Percentiles rank a stretch among this genome's conserved stretches.
Evolutionary conservation across 2,888 invertebrate genomes (phyloP).

Genomic region (Agriopis leucophaearia): DNA sequence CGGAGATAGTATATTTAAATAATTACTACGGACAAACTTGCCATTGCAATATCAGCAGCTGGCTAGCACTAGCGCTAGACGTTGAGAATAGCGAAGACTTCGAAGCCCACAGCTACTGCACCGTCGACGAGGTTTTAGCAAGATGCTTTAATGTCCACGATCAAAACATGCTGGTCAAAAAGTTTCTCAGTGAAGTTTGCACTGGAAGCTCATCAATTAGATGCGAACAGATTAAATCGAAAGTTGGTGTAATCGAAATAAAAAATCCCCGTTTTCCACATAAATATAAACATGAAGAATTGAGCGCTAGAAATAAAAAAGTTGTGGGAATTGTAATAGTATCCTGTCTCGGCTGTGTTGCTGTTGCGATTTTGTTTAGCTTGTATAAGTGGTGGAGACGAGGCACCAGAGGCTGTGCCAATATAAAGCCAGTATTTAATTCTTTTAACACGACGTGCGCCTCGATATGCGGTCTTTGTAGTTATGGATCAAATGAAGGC

Average conservation of each 20-base stretch:
- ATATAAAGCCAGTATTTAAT: constrained; percentile 72
- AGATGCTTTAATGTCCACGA: constrained; percentile 88
- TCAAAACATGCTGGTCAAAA: constrained; percentile 87
- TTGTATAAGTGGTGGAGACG: constrained; percentile 86
- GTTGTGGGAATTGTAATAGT: constrained; percentile 83
- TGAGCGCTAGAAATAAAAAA: constrained; percentile 73
- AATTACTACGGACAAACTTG: constrained; percentile 89
- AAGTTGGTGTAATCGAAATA: constrained; percentile 66
- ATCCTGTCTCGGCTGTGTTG: constrained; percentile 80
- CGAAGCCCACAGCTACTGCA: constrained; percentile 87
- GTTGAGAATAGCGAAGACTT: constrained; percentile 72
- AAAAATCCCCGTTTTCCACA: constrained; percentile 81
- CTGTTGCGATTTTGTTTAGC: constrained; percentile 84
- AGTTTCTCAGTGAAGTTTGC: constrained; percentile 88
- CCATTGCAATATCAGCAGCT: constrained; percentile 87
- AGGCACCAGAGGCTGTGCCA: constrained; percentile 81
- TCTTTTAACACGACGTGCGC: constrained; percentile 73
- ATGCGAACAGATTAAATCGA: constrained; percentile 85
- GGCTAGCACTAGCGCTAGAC: constrained; percentile 83
- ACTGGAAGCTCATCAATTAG: constrained; percentile 78
- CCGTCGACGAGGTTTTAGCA: constrained; percentile 86
- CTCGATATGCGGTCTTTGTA: constrained; percentile 70
- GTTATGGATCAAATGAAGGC: constrained; percentile 76
- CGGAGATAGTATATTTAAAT: constrained; percentile 81
- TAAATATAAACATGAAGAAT: constrained; percentile 58